Conservation (phyloP, 1,140 invertebrate species). For the Centruroides sculpturatus region DNA sequence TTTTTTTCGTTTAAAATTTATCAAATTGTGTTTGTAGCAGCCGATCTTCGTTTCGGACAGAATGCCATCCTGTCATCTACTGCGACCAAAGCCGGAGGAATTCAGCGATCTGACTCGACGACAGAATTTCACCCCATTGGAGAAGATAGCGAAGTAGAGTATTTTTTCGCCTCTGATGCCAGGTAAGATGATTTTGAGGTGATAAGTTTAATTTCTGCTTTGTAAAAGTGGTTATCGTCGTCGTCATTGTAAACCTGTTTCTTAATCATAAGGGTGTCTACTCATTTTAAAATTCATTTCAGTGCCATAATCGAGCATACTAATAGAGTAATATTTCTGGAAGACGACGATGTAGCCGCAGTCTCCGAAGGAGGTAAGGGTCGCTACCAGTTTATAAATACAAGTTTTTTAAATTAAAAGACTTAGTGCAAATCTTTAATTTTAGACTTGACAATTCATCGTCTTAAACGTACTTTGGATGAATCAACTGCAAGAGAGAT, state of each 20-base stretch:
- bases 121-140: constrained; percentile 73
- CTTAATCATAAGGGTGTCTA: too few species aligned
- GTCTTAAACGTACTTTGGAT: constrained; percentile 62
- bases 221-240: too few species aligned
- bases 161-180: constrained; percentile 98
- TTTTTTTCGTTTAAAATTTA: too few species aligned
- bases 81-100: constrained; percentile 13
- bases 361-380: constrained; percentile 50
- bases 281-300: constrained; percentile 8
- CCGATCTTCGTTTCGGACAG: constrained; percentile 13
- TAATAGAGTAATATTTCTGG: constrained; percentile 86
- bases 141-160: constrained; percentile 92
- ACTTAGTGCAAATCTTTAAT: not conserved
- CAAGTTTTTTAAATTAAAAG: not conserved
- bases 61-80: constrained; percentile 5
- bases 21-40: too few species aligned
- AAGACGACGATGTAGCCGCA: constrained; percentile 48
- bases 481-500: constrained; percentile 82
- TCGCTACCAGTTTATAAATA: not conserved
- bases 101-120: constrained; percentile 36
- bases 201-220: too few species aligned
- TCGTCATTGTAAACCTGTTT: too few species aligned
- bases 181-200: constrained; percentile 33
- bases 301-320: constrained; percentile 96
- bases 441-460: constrained; percentile 75